phyloP scores from a whole-genome alignment of 2,797 vertebrate species.

The Leptoclinus maculatus region DNA sequence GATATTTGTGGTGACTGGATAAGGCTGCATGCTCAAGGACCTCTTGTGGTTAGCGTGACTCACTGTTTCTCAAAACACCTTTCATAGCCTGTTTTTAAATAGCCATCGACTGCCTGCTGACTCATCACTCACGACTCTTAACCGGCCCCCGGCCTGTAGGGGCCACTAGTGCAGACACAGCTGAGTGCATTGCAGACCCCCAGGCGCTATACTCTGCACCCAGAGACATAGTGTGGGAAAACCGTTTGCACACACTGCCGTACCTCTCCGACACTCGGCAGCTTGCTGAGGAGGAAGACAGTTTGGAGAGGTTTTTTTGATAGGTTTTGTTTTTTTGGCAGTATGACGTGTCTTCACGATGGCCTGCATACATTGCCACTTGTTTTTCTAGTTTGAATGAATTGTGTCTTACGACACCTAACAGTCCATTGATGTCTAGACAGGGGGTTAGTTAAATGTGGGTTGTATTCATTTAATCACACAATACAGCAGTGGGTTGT shows the following conservation, averaged over 20 bases:
- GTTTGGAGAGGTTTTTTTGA: neutral
- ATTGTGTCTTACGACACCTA: neutral
- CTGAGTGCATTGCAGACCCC: neutral
- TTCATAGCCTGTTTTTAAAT: neutral
- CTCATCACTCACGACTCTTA: neutral
- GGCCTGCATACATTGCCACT: neutral
- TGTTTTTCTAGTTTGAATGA: neutral
- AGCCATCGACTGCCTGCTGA: neutral
- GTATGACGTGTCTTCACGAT: neutral
- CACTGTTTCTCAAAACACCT: neutral
- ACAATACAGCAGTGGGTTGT: neutral
- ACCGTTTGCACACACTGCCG: too few species aligned
- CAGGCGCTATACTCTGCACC: neutral
- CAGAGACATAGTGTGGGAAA: neutral
- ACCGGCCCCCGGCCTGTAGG: neutral
- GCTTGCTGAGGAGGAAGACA: too few species aligned
- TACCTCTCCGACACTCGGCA: too few species aligned
- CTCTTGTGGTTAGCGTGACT: neutral
- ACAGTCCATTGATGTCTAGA: neutral
- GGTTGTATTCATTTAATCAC: neutral
- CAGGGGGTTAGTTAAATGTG: neutral
- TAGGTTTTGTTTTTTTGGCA: neutral
- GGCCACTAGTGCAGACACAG: neutral
- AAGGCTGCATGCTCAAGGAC: neutral
- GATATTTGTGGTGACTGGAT: neutral